Base-by-base conservation (phyloP, 2,113 vertebrate genomes). In the Callipepla squamata region DNA sequence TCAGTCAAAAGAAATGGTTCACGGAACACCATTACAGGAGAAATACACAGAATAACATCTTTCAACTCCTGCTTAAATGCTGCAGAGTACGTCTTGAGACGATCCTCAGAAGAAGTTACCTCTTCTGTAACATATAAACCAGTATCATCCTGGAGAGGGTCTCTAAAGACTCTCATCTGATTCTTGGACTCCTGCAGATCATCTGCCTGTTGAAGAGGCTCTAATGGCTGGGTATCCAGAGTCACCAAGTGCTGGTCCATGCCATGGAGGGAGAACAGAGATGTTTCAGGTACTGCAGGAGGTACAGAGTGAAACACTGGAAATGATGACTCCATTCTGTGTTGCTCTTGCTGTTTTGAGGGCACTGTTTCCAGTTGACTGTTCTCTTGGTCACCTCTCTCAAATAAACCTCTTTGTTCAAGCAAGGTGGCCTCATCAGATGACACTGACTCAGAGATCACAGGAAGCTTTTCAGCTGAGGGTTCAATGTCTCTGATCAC, bases 121-220 rank as follows among this genome's bases (percentile, higher is more conserved):
- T 99, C 98, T 97, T 99, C 99, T 0, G 98, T 97, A 57, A 99
- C 96, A 48, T 99, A 99, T 89, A 99, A 94, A 26, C 98, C 99
- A 0, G 98, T 99, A 93, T 99, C 99, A 76, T 99, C 99, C 96
- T 99, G 99, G 5, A 99, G 97, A 20, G 99, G 99, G 96, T 99
- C 99, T 87, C 99, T 96, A 78, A 99, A 99, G 58, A 98, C 95
- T 91, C 97, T 97, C 73, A 98, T 98, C 16, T 98, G 98, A 36
- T 95, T 95, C 86, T 98, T 98, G 6, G 98, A 94, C 17, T 97
- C 96, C 12, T 97, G 98, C 6, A 96, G 96, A 21, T 98, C 98
- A 80, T 96, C 96, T 16, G 58, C 20, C 58, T 94, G 95, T 80
- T 97, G 83, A 87, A 77, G 18, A 85, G 65, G 50, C 55, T 84